Evolutionary conservation across 2,113 vertebrate genomes (phyloP).

Genomic region (Siniperca chuatsi): DNA sequence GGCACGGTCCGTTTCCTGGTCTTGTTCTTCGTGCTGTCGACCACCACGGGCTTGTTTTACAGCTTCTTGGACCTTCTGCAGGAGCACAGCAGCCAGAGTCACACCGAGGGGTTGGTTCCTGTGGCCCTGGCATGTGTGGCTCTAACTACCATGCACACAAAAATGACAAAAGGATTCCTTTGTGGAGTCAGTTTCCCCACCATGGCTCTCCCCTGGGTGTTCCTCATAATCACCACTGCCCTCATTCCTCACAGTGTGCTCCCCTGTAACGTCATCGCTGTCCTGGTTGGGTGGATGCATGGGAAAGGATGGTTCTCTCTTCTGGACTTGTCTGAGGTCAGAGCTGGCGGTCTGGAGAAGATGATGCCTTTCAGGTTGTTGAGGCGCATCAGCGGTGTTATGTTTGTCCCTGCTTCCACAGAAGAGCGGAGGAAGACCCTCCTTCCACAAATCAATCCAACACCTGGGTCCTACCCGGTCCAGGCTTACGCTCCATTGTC

Average conservation of each 20-base stretch:
- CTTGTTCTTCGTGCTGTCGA: slow-evolving; percentile 65
- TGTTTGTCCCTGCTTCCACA: slow-evolving; percentile 66
- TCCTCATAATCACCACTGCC: slow-evolving; percentile 64
- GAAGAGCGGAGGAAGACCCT: slow-evolving; percentile 74
- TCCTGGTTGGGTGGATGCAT: slow-evolving; percentile 68
- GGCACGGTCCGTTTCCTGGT: slow-evolving; percentile 76
- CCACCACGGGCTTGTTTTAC: slow-evolving; percentile 66
- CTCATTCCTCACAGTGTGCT: slow-evolving; percentile 67
- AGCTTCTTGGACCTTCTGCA: slow-evolving; percentile 71
- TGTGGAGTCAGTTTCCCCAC: slow-evolving; percentile 76
- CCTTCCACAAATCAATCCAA: slow-evolving; percentile 75
- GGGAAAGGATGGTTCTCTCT: slow-evolving; percentile 72
- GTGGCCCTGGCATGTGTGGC: slow-evolving; percentile 71
- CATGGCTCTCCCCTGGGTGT: slow-evolving; percentile 73
- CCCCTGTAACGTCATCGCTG: slow-evolving; percentile 68
- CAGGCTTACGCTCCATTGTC: slow-evolving; percentile 72
- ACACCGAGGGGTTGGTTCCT: slow-evolving; percentile 66
- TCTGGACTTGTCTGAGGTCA: slow-evolving; percentile 69
- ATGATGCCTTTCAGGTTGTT: slow-evolving; percentile 65
- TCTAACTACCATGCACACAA: slow-evolving; percentile 72
- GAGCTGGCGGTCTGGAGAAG: slow-evolving; percentile 70
- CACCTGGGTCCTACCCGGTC: slow-evolving; percentile 78
- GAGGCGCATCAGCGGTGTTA: slow-evolving; percentile 36
- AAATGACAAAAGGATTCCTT: slow-evolving; percentile 72
- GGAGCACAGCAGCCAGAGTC: neutral